phyloP scores from a whole-genome alignment of 2,888 invertebrate species.

The Meteorus colon region DNA sequence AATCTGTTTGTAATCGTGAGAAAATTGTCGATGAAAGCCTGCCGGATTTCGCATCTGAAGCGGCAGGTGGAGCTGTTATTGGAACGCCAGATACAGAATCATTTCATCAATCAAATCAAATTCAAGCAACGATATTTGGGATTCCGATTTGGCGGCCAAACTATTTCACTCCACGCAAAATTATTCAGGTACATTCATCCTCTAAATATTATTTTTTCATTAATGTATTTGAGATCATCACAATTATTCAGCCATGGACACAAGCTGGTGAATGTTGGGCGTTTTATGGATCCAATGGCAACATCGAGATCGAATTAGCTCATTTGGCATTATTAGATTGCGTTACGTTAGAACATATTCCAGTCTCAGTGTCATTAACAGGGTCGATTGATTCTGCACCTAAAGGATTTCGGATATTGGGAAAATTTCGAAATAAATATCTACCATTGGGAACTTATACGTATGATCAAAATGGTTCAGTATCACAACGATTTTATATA shows the following conservation, averaged over 20 bases:
- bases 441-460: conserved; percentile 55
- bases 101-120: conserved; percentile 51
- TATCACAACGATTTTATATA: conserved; percentile 61
- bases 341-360: conserved; percentile 77
- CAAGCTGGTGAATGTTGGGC: conserved; percentile 79
- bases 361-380: conserved; percentile 73
- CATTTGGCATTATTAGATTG: conserved; percentile 73
- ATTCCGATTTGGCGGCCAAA: conserved; percentile 61
- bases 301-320: conserved; percentile 63
- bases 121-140: conserved; percentile 58
- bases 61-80: conserved; percentile 62
- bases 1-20: conserved; percentile 44
- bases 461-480: conserved; percentile 57
- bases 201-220: conserved; percentile 6
- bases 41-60: conserved; percentile 66
- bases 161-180: conserved; percentile 63
- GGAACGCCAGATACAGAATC: conserved; percentile 66
- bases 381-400: conserved; percentile 77
- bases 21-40: conserved; percentile 50
- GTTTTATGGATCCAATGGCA: conserved; percentile 75
- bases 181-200: conserved; percentile 58
- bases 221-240: neutral
- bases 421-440: conserved; percentile 51
- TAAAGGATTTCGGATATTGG: conserved; percentile 72
- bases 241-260: conserved; percentile 59